A percentile compares a stretch with the other conserved stretches of the same genome.
Conservation (phyloP, 2,113 vertebrate species). For the Tautogolabrus adspersus region DNA sequence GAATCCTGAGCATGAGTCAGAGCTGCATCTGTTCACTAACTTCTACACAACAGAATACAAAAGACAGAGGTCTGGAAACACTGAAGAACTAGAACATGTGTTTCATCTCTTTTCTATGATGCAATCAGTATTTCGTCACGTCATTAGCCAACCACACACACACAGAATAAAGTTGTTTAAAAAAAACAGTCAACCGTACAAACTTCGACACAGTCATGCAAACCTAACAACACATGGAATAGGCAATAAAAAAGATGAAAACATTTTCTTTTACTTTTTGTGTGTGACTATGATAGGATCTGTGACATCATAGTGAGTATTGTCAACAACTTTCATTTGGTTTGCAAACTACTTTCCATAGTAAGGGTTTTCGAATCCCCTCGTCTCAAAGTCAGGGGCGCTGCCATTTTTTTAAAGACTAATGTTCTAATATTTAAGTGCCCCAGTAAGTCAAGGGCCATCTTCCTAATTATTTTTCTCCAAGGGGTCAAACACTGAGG, state of each 20-base stretch:
- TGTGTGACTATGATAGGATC: neutral
- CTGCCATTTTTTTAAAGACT: too few species aligned
- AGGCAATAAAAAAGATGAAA: neutral
- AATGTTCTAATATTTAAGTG: too few species aligned
- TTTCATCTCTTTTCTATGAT: constrained; percentile 30
- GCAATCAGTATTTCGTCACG: neutral
- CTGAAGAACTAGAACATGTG: constrained; percentile 8
- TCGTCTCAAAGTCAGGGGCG: too few species aligned
- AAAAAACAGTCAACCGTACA: constrained; percentile 11
- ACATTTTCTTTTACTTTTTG: neutral
- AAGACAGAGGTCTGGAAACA: constrained; percentile 36
- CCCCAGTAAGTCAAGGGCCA: too few species aligned
- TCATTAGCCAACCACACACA: constrained; percentile 5
- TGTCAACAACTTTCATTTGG: neutral
- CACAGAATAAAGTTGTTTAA: constrained; percentile 7
- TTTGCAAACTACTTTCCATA: neutral
- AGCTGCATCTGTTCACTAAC: constrained; percentile 28
- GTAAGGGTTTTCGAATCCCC: neutral
- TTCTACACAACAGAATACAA: constrained; percentile 16
- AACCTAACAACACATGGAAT: constrained; percentile 2
- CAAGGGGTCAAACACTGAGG: too few species aligned
- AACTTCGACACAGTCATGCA: neutral
- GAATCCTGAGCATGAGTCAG: constrained; percentile 28
- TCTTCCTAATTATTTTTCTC: too few species aligned
- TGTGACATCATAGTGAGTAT: neutral